Evolutionary conservation across 2,113 vertebrate species (phyloP), one percentile per base, ranked within the genome.

Genomic region (Scolopax mira): DNA sequence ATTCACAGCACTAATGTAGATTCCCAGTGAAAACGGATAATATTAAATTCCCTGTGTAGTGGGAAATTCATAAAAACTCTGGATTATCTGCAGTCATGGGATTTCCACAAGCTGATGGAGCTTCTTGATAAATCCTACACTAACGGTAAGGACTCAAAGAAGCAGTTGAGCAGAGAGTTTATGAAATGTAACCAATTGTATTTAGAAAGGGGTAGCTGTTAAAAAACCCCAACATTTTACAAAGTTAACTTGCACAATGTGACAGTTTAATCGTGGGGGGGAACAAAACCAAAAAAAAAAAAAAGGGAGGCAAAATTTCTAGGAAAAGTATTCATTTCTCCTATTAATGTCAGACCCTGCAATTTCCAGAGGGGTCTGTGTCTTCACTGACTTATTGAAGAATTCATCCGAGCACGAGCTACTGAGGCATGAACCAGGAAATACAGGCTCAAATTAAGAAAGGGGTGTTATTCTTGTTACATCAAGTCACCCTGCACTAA

Each of bases 401-500:
- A 95, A 98, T 96, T 94, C 98, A 98, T 93, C 96, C 90, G 91
- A 91, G 97, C 95, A 82, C 91, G 94, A 97, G 94, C 93, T 84
- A 86, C 67, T 79, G 70, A 93, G 88, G 92, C 79, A 96, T 79
- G 91, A 95, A 96, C 7, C 28, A 52, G 92, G 94, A 86, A 89
- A 92, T 28, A n/a, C 70, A 81, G 31, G 57, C n/a, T 72, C 42
- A 69, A 84, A 83, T 79, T 88, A 64, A 65, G 94, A 70, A 92
- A 81, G 37, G 65, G 90, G 79, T 60, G 80, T 93, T 97, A 49
- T 82, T 96, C 97, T 97, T 97, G 97, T 98, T 98, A 98, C 93
- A 96, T 97, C 97, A 97, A 97, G 93, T 97, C 98, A 98, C 95
- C 97, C 96, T 61, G 92, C 97, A 96, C 97, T 97, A 98, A 98